Conservation (phyloP, 2,888 invertebrate species). For the Ophion slaviceki region DNA sequence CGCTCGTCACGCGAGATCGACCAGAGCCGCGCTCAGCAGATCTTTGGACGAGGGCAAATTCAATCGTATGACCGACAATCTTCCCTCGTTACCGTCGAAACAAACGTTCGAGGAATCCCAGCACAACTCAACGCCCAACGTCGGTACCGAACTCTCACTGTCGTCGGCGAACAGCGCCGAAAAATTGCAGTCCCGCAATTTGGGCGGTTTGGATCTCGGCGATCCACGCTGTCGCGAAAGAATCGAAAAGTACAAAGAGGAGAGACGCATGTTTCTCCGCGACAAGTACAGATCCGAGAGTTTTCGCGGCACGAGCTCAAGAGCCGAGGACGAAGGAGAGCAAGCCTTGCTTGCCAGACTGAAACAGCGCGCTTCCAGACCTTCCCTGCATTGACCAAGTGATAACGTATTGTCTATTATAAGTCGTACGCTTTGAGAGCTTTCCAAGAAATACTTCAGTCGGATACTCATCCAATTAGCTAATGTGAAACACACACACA, state of each 20-base stretch:
- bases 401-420: constrained; percentile 70
- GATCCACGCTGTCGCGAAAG: constrained; percentile 87
- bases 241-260: constrained; percentile 96
- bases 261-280: constrained; percentile 92
- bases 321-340: constrained; percentile 80
- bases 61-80: constrained; percentile 79
- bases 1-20: constrained; percentile 83
- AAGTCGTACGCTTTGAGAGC: not conserved
- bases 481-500: not conserved
- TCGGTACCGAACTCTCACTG: constrained; percentile 73
- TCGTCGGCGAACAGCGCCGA: constrained; percentile 72
- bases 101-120: constrained; percentile 80
- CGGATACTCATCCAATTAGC: not conserved
- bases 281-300: constrained; percentile 95
- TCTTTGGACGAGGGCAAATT: constrained; percentile 82
- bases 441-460: not conserved
- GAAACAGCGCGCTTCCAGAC: constrained; percentile 84
- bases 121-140: constrained; percentile 81
- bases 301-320: constrained; percentile 85
- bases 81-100: constrained; percentile 81
- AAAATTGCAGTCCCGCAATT: constrained; percentile 75
- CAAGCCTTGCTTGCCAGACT: constrained; percentile 82
- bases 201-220: constrained; percentile 80
- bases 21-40: constrained; percentile 79
- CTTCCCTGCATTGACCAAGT: constrained; percentile 80